phyloP scores from a whole-genome alignment of 2,888 invertebrate species.

The Plebejus melissa region DNA sequence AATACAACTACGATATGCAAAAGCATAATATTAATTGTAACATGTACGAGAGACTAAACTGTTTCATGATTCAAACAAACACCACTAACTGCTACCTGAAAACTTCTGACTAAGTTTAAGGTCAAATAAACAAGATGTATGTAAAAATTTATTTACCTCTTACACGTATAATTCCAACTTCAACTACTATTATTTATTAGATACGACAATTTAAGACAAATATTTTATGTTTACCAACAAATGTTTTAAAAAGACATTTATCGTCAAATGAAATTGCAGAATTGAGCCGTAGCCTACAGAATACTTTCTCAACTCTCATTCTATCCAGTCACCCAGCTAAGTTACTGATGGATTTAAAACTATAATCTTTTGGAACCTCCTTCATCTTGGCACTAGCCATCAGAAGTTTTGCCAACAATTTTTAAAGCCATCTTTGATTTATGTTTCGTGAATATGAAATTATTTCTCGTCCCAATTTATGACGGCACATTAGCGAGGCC shows the following conservation, averaged over 20 bases:
- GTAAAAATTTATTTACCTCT: too few species aligned
- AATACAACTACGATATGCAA: background rate
- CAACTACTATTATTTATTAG: too few species aligned
- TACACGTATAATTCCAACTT: too few species aligned
- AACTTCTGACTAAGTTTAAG: too few species aligned
- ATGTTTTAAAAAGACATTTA: too few species aligned
- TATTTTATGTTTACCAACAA: too few species aligned
- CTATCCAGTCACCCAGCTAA: background rate
- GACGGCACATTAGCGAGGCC: constrained; percentile 4
- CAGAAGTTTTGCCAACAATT: constrained; percentile 40
- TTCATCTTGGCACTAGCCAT: constrained; percentile 44
- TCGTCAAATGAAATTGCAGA: too few species aligned
- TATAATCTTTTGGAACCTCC: constrained; percentile 44
- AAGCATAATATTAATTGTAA: background rate
- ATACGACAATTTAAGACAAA: too few species aligned
- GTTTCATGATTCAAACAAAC: background rate
- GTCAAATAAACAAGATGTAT: too few species aligned
- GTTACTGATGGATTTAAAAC: constrained; percentile 48
- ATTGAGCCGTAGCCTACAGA: too few species aligned
- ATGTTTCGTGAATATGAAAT: constrained; percentile 38
- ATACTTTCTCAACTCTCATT: background rate
- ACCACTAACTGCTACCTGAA: too few species aligned
- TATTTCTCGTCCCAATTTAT: constrained; percentile 29
- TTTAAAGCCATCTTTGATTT: constrained; percentile 37
- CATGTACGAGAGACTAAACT: background rate